Evolutionary conservation across 2,797 vertebrate genomes (phyloP), one percentile per base, ranked within the genome.

Genomic region (Momotus momota): DNA sequence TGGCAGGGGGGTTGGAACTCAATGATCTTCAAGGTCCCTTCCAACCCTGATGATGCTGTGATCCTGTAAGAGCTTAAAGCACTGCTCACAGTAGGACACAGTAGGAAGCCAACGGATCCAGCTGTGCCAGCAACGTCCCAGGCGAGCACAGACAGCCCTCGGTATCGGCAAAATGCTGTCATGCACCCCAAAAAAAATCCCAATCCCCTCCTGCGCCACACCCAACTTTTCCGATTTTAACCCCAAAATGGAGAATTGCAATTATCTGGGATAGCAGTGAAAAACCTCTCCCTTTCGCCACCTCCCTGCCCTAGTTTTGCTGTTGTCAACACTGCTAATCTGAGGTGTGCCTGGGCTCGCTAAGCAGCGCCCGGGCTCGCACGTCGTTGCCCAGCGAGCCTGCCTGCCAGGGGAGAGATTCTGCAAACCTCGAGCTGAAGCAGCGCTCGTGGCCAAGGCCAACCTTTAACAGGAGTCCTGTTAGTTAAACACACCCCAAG

Each of bases 381-480:
- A 38, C 0, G 18, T 45, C 1, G 5, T 83, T 60, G 60, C 72
- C 58, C 7, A 3, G n/a, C 48, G 49, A 80, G 49, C 14, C 61
- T 48, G 52, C 57, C 80, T 65, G 38, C 0, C 1, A 72, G 31
- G 43, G 70, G 5, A 74, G 45, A 64, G 31, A 80, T 77, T 74
- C 38, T 74, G 43, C 48, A 82, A 70, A 87, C 20, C 41, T 71
- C 2, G 2, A 73, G 43, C 73, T 29, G 38, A 62, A 69, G 21
- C 57, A 54, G 26, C 8, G 6, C 21, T 71, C 0, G 0, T 52
- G 25, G 16, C 15, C 1, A 2, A 14, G 10, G 17, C 18, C 57
- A 83, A 29, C 38, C 41, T 67, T 73, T 35, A 70, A 15, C 18
- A 33, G 38, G 11, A 84, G 25, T 26, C 29, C n/a, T 33, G 2